These are phyloP conservation scores for Cliona cf. orientalis DNA, from an alignment of 37 sponge, comb jelly and placozoan genomes.

Conservation along the genomic window DNA sequence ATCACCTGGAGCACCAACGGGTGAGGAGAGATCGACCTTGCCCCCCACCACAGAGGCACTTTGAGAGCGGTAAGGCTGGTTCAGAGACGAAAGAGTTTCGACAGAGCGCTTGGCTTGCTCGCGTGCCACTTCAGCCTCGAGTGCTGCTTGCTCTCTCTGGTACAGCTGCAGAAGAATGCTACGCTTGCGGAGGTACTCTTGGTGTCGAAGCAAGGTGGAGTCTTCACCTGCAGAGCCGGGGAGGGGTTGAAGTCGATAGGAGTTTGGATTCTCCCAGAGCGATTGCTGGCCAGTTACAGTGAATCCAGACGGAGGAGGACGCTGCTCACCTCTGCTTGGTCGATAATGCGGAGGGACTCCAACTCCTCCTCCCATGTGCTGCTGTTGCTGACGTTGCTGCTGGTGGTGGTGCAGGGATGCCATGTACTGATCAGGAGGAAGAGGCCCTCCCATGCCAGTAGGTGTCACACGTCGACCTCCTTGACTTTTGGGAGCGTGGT, in stretches of 20 bases:
- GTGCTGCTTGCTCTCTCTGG: not conserved
- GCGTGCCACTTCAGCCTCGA: constrained; percentile 1
- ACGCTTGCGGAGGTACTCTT: not conserved
- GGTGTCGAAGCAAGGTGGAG: not conserved
- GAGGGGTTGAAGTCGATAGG: not conserved
- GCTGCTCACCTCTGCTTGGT: no score
- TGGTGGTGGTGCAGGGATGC: constrained; percentile 1
- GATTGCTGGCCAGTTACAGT: not conserved
- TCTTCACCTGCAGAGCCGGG: not conserved
- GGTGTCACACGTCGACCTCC: not conserved
- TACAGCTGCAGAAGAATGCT: constrained; percentile 1
- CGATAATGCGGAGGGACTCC: no score
- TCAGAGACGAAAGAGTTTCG: constrained; percentile 29
- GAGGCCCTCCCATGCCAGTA: not conserved
- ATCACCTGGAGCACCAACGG: no score
- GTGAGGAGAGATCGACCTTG: no score
- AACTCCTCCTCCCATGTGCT: not conserved
- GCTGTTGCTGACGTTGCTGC: not conserved
- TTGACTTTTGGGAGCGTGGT: not conserved
- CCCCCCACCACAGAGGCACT: not conserved
- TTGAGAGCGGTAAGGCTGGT: not conserved
- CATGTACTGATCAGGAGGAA: not conserved
- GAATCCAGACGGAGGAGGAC: not conserved
- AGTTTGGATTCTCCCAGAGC: not conserved
- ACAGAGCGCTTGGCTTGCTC: constrained; percentile 18